Base-by-base conservation (phyloP, 2,113 vertebrate genomes). In the Vicugna pacos region DNA sequence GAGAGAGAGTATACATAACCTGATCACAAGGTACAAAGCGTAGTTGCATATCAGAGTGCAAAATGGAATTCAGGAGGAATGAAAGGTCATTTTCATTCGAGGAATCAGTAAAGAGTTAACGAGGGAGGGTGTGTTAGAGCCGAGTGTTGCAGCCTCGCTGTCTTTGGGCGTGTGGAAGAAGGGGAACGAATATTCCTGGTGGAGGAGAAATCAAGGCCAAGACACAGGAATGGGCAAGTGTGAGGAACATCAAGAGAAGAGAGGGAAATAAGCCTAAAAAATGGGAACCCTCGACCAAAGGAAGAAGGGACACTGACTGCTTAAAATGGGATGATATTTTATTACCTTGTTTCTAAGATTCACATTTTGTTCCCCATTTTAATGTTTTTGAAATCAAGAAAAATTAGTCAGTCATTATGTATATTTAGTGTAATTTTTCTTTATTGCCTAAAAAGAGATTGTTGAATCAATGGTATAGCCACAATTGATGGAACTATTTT, bases 371-470 rank as follows among this genome's bases (percentile, higher is more conserved):
- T 46, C 20, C 32, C 76, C 15, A 64, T 50, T 86, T 67, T 94
- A 70, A 50, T 88, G n/a, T 79, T 90, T 90, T 82, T 72, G 15
- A 88, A 84, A 89, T 69, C 3, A 85, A 93, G 15, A 50, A 92
- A 85, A 64, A 56, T 76, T 60, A 89, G 38, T 42, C 1, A n/a
- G 32, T 86, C 0, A 1, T 14, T 46, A 16, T 70, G 13, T 67
- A 24, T 24, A 58, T 82, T 76, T 86, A 65, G 30, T 90, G 13
- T 79, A 79, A 28, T 89, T 79, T 87, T 90, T 94, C 38, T 79
- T 79, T 72, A 77, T 82, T 60, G 22, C 62, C 60, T 77, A 28
- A 67, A 96, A 73, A 80, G 5, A 94, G 35, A 17, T 77, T 62
- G 46, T 69, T 84, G 70, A 91, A 73, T 87, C 22, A 67, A 42